Evolutionary conservation across 2,113 vertebrate genomes (phyloP).

Genomic region (Acanthisitta chloris): DNA sequence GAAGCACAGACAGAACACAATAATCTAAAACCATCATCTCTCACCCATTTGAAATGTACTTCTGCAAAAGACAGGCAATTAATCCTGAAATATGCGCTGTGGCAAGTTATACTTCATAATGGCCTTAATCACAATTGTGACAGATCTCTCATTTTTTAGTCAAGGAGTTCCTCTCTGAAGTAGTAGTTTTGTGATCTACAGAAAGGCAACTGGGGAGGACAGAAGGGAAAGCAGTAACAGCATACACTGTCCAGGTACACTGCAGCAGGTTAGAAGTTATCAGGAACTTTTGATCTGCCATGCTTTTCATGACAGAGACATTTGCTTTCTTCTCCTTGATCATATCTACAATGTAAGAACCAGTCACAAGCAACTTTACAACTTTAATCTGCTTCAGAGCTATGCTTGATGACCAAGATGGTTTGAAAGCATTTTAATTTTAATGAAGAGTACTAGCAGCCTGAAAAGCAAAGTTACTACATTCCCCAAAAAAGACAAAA

Average conservation of each 20-base stretch:
- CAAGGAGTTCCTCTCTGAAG: not conserved
- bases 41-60: not conserved
- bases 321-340: not conserved
- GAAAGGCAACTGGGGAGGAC: not conserved
- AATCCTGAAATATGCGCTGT: not conserved
- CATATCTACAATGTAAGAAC: not conserved
- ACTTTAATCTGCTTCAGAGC: not conserved
- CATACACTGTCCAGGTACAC: not conserved
- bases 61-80: not conserved
- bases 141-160: not conserved
- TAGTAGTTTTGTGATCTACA: not conserved
- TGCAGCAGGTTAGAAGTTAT: not conserved
- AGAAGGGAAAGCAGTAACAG: not conserved
- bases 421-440: not conserved
- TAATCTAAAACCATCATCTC: not conserved
- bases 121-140: not conserved
- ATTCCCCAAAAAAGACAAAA: accelerated
- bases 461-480: not conserved
- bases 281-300: not conserved
- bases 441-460: not conserved
- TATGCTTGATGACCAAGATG: not conserved
- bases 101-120: not conserved
- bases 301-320: not conserved
- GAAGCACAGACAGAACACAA: not conserved
- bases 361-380: not conserved